Conservation (phyloP, 2,113 vertebrate species). For the Uria aalge region DNA sequence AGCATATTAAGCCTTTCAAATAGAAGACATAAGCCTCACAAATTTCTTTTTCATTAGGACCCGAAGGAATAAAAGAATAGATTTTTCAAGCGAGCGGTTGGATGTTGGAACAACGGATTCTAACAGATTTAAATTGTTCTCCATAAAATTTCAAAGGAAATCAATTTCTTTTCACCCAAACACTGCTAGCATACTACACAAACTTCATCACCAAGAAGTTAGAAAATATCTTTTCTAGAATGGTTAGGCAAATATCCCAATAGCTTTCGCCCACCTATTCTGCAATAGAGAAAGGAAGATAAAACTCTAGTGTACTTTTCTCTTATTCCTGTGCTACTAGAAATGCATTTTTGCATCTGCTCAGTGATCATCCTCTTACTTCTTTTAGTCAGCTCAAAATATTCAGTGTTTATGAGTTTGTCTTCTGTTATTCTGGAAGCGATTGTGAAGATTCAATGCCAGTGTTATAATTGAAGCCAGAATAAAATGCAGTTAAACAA, state of each 20-base stretch:
- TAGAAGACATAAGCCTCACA: not conserved
- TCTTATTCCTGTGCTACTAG: not conserved
- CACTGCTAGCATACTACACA: not conserved
- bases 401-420: slow-evolving; percentile 11
- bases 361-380: not conserved
- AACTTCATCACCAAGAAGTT: not conserved
- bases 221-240: not conserved
- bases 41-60: not conserved
- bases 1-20: not conserved
- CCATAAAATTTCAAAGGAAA: not conserved
- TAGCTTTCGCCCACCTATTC: not conserved
- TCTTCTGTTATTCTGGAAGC: slow-evolving; percentile 8
- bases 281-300: not conserved
- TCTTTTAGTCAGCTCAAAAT: not conserved
- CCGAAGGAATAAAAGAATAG: not conserved
- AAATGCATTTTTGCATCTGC: not conserved
- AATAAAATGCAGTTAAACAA: not conserved
- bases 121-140: not conserved
- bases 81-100: not conserved
- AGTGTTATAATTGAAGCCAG: not conserved
- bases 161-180: not conserved
- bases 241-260: not conserved
- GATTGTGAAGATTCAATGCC: not conserved
- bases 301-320: not conserved
- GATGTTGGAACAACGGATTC: not conserved